phyloP scores from a whole-genome alignment of 1,140 invertebrate genomes.

The Homarus americanus region DNA sequence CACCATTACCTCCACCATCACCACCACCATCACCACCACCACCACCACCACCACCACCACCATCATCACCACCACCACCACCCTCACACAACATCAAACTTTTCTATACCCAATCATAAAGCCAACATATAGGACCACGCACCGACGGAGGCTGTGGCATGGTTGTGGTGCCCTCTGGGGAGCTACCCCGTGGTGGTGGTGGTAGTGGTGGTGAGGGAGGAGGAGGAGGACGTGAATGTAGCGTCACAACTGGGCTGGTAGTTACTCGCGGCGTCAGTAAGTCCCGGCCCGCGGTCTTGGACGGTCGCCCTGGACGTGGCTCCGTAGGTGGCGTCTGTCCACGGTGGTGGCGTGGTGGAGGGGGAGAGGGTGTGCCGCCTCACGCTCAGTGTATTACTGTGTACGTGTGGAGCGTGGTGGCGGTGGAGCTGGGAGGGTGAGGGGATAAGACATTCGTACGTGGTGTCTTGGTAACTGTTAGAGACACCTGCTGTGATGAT shows the following conservation, averaged over 20 bases:
- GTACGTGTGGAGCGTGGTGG: background rate
- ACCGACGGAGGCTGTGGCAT: background rate
- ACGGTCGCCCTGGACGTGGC: constrained; percentile 17
- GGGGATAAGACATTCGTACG: too few relatives aligned
- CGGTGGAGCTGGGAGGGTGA: too few relatives aligned
- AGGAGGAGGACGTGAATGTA: background rate
- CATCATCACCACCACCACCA: background rate
- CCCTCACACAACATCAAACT: background rate
- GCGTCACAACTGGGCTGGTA: constrained; percentile 39
- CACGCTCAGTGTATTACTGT: background rate
- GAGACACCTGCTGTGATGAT: too few relatives aligned
- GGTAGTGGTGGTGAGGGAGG: background rate
- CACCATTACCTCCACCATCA: too few relatives aligned
- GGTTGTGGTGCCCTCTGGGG: background rate
- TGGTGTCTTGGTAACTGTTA: too few relatives aligned
- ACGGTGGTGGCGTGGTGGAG: background rate
- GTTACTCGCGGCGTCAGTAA: constrained; percentile 61
- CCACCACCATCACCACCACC: too few relatives aligned
- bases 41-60: too few relatives aligned
- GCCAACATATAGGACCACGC: background rate
- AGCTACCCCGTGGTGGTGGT: background rate
- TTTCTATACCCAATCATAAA: background rate
- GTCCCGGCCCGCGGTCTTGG: constrained; percentile 54
- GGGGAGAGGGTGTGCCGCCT: background rate
- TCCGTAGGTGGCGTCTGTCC: constrained; percentile 14